Base-by-base conservation (phyloP, 2,113 vertebrate genomes). In the Thomomys bottae region DNA sequence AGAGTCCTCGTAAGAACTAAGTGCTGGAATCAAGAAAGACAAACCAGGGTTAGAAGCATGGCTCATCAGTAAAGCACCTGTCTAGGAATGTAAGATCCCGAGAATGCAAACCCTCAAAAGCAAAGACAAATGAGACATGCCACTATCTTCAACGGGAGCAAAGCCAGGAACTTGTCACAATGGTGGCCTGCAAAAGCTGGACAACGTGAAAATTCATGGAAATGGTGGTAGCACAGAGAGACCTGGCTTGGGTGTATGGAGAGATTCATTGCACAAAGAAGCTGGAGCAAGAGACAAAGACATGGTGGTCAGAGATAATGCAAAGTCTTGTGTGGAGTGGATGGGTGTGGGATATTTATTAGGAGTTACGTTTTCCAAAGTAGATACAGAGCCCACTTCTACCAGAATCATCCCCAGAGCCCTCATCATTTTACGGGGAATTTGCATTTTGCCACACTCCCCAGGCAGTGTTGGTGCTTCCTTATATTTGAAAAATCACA, bases 211-310 rank as follows among this genome's bases (percentile, higher is more conserved):
- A 24, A 61, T 3, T 0, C 34, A 45, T 1, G 26, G 12, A 32
- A 72, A 36, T 4, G 40, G 1, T 28, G 75, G 83, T 20, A 38
- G 40, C 21, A 34, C 49, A 83, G 71, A 45, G 34, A 80, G 34
- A 63, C 0, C n/a, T 61, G 36, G 21, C 21, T 38, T 63, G 30
- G 72, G 40, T 9, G 24, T 9, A 36, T 10, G 38, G 32, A 81
- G 45, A 42, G 81, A 66, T 72, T 84, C 49, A 81, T 0, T 93
- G 38, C 36, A 5, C 54, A 38, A 49, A 84, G 66, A 91, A 90
- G 57, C 15, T 34, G 2, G 85, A 28, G 21, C 6, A 49, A 23
- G 32, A 78, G 57, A 38, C 23, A 72, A 61, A 91, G 88, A 8
- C 21, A n/a, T 7, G 70, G 45, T 11, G 11, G n/a, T 63, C 82